Conservation (phyloP, 2,797 vertebrate genomes). For the Sebastiscus albofasciatus region DNA sequence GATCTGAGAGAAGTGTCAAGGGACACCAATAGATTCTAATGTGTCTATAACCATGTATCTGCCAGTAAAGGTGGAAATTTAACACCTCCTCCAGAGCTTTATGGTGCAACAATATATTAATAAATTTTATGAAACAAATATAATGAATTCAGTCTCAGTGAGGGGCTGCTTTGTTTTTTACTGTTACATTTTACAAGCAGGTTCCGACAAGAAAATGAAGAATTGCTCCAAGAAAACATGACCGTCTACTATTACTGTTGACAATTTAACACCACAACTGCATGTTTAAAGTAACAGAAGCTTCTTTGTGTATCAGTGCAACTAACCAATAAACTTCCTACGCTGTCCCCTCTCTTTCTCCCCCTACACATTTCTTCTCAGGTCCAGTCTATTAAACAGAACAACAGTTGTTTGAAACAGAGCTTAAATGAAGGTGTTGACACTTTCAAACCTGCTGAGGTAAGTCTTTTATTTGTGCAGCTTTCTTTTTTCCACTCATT, state of each 20-base stretch:
- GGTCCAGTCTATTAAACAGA: slow-evolving; percentile 95
- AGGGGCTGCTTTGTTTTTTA: background rate
- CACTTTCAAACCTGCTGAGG: slow-evolving; percentile 84
- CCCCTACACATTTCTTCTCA: slow-evolving; percentile 40
- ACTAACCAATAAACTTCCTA: background rate
- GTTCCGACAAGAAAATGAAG: background rate
- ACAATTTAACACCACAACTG: background rate
- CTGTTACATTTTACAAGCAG: background rate
- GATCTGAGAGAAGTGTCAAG: background rate
- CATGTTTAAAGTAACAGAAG: background rate
- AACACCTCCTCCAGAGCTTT: background rate
- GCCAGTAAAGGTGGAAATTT: background rate
- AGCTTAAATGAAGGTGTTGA: slow-evolving; percentile 85
- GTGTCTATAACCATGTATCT: background rate
- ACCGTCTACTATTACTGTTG: background rate
- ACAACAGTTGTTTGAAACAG: slow-evolving; percentile 89
- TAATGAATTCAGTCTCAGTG: background rate
- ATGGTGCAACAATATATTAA: background rate
- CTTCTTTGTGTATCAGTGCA: background rate
- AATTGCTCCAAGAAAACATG: background rate
- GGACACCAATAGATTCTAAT: background rate
- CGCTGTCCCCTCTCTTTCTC: background rate
- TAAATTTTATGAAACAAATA: background rate
- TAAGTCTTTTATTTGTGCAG: slow-evolving; percentile 46
- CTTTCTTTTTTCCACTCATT: background rate